Conservation (phyloP, 2,797 vertebrate species). For the Menidia menidia region DNA sequence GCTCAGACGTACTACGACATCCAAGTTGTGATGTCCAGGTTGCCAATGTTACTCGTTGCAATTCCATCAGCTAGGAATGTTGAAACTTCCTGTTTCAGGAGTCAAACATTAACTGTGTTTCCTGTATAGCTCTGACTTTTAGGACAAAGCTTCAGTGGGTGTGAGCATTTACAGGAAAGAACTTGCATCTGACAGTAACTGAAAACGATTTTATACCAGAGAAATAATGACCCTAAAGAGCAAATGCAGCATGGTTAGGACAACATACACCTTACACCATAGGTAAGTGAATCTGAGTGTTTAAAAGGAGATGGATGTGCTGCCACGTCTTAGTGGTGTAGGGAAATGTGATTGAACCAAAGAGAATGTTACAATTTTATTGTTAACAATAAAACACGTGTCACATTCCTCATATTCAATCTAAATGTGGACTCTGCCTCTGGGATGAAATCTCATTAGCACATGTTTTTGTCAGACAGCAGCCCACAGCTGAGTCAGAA, state of each 20-base stretch:
- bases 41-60: slow-evolving; percentile 9
- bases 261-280: neutral
- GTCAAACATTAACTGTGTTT: slow-evolving; percentile 37
- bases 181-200: slow-evolving; percentile 4
- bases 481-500: slow-evolving; percentile 18
- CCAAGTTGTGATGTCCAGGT: neutral
- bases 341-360: slow-evolving; percentile 10
- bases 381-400: slow-evolving; percentile 15
- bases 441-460: slow-evolving; percentile 47
- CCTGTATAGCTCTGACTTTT: slow-evolving; percentile 20
- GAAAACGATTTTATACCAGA: neutral
- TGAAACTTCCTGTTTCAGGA: slow-evolving; percentile 34
- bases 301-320: neutral
- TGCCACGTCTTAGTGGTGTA: slow-evolving; percentile 6
- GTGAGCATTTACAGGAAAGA: slow-evolving; percentile 4
- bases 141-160: neutral
- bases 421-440: slow-evolving; percentile 45
- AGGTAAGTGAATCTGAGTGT: neutral
- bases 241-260: neutral
- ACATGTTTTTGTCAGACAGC: slow-evolving; percentile 15
- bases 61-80: slow-evolving; percentile 18
- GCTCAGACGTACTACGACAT: neutral
- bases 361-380: slow-evolving; percentile 1
- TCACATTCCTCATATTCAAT: slow-evolving; percentile 46
- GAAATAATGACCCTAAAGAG: neutral